Conservation (phyloP, 2,797 vertebrate genomes). For the Hemitrygon akajei region DNA sequence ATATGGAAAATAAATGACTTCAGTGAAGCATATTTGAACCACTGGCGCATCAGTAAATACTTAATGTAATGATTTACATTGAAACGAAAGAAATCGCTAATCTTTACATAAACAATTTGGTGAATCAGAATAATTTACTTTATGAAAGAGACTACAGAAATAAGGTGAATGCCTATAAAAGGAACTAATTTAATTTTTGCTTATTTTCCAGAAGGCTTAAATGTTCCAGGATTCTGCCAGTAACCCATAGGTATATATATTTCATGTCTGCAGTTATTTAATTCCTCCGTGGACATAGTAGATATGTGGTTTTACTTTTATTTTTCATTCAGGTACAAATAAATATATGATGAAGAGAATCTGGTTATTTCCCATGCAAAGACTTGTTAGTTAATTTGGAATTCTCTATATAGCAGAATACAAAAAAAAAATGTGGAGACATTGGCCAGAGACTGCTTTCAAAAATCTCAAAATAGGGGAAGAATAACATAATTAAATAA, state of each 20-base stretch:
- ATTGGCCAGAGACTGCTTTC: neutral
- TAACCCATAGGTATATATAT: neutral
- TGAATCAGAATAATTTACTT: neutral
- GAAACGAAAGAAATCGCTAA: neutral
- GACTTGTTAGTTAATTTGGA: slow-evolving; percentile 6
- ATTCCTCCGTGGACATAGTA: neutral
- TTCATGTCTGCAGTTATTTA: neutral
- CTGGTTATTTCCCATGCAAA: neutral
- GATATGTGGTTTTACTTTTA: neutral
- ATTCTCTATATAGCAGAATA: neutral
- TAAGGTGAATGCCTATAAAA: neutral
- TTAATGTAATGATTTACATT: neutral
- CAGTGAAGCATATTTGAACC: neutral
- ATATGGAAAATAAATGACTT: neutral
- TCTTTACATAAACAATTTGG: neutral
- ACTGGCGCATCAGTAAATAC: neutral
- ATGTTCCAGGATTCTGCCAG: neutral
- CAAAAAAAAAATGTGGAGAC: neutral
- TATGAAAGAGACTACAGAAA: neutral
- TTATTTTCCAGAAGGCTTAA: neutral
- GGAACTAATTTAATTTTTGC: neutral
- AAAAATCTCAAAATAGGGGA: neutral
- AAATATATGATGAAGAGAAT: neutral
- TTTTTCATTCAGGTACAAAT: too few species aligned
- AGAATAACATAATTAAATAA: neutral